Evolutionary conservation across 2,113 vertebrate genomes (phyloP).

Genomic region (Glaucomys volans): DNA sequence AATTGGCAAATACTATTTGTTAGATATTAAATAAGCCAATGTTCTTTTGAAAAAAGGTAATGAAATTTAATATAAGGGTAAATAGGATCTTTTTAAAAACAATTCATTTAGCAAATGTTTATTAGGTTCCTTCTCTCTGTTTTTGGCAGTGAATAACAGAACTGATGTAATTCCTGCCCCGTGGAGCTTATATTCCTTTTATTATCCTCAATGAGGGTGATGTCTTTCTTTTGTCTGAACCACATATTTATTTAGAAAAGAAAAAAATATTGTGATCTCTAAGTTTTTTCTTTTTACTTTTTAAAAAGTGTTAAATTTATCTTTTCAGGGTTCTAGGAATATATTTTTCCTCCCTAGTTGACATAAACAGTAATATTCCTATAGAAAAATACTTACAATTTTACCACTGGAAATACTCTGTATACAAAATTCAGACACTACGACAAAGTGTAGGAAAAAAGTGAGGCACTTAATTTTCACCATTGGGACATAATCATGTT

Average conservation of each 20-base stretch:
- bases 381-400: slow-evolving; percentile 30
- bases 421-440: slow-evolving; percentile 44
- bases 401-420: slow-evolving; percentile 12
- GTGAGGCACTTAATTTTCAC: neutral
- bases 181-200: neutral
- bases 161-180: neutral
- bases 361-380: slow-evolving; percentile 21
- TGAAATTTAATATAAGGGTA: slow-evolving; percentile 56
- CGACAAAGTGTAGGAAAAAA: slow-evolving; percentile 37
- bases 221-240: slow-evolving; percentile 30
- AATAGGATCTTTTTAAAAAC: slow-evolving; percentile 14
- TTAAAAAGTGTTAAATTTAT: slow-evolving; percentile 42
- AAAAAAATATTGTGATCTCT: neutral
- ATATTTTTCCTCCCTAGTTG: neutral
- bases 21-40: slow-evolving; percentile 57
- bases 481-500: slow-evolving; percentile 38
- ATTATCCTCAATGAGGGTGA: slow-evolving; percentile 39
- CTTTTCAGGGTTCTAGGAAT: slow-evolving; percentile 51
- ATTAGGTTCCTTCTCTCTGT: slow-evolving; percentile 29
- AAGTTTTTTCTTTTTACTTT: neutral
- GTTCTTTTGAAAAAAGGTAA: slow-evolving; percentile 26
- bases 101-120: slow-evolving; percentile 48
- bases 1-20: slow-evolving; percentile 38
- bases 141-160: slow-evolving; percentile 21
- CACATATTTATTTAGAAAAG: slow-evolving; percentile 50